Evolutionary conservation across 2,888 invertebrate species (phyloP).

Genomic region (Halictus ligatus): DNA sequence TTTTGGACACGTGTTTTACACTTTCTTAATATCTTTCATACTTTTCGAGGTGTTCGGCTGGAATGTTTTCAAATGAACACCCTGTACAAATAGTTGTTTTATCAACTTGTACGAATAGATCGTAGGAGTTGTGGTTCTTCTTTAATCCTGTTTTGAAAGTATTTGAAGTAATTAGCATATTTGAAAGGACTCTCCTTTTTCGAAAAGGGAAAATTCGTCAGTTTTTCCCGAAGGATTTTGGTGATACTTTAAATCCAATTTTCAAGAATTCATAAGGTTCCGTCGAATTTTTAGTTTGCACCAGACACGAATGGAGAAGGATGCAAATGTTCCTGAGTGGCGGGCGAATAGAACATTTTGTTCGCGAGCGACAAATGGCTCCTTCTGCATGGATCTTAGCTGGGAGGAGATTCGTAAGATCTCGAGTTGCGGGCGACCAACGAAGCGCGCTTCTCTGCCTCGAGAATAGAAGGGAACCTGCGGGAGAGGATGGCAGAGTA

Average conservation of each 20-base stretch:
- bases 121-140: no score
- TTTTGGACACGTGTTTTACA: no score
- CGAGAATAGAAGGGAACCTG: not conserved
- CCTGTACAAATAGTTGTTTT: no score
- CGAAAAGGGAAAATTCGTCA: not conserved
- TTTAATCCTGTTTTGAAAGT: no score
- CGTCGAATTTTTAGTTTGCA: not conserved
- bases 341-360: not conserved
- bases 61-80: no score
- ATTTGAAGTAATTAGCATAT: no score
- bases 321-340: not conserved
- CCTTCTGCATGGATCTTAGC: not conserved
- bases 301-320: not conserved
- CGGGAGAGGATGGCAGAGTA: slow-evolving; percentile 8
- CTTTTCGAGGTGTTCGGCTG: no score
- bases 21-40: no score
- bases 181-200: no score
- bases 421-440: slow-evolving; percentile 13
- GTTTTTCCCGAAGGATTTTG: not conserved
- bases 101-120: no score
- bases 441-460: not conserved
- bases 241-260: not conserved
- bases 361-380: not conserved
- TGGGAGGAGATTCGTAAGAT: not conserved
- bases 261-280: not conserved